Conservation (phyloP, 2,113 vertebrate genomes). For the Puntigrus tetrazona region DNA sequence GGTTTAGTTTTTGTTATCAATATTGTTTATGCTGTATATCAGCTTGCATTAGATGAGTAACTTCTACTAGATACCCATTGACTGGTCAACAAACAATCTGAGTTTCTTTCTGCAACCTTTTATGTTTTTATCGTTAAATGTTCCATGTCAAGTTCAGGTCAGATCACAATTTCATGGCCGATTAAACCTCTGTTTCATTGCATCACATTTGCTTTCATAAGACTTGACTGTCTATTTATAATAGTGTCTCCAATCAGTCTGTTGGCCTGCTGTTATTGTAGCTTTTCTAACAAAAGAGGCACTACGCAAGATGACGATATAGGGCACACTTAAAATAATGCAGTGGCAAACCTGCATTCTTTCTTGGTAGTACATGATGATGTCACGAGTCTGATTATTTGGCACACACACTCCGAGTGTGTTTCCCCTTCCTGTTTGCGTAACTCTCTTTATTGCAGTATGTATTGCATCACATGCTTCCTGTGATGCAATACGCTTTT, state of each 20-base stretch:
- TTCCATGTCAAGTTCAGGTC: background rate
- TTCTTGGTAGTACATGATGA: slow-evolving; percentile 52
- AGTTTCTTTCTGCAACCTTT: background rate
- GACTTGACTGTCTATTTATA: background rate
- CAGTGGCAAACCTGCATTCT: background rate
- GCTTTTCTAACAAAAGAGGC: slow-evolving; percentile 60
- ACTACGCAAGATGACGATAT: slow-evolving; percentile 54
- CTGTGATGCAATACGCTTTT: background rate
- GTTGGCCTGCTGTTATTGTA: slow-evolving; percentile 48
- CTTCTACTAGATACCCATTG: background rate
- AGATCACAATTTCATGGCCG: background rate
- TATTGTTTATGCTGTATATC: background rate
- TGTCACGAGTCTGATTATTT: slow-evolving; percentile 22
- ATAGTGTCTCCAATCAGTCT: slow-evolving; percentile 47
- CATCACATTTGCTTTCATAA: background rate
- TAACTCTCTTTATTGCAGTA: background rate
- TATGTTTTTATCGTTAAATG: background rate
- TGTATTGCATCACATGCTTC: background rate
- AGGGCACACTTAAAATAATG: slow-evolving; percentile 61
- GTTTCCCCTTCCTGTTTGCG: background rate
- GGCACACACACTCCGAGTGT: background rate
- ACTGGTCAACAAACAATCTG: background rate
- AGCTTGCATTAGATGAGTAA: background rate
- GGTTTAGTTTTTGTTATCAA: background rate
- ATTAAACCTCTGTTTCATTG: background rate